Conservation (phyloP, 2,888 invertebrate genomes). For the Drosophila diplacantha region DNA sequence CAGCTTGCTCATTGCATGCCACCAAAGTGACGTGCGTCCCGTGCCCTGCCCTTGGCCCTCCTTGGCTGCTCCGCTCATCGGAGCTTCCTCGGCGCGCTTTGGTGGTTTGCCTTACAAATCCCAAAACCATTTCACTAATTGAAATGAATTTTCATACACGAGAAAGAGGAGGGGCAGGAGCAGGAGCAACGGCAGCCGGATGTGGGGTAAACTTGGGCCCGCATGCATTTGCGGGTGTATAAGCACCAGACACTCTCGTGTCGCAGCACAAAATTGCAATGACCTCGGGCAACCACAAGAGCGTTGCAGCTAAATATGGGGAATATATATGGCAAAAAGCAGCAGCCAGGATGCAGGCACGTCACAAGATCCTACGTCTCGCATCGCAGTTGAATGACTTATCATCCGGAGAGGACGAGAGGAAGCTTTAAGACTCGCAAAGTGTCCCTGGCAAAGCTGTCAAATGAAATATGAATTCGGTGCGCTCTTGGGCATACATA, state of each 20-base stretch:
- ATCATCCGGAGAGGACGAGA: conserved; percentile 18
- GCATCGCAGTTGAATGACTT: conserved; percentile 45
- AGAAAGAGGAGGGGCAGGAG: conserved; percentile 16
- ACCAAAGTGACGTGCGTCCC: conserved; percentile 32
- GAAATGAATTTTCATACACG: conserved; percentile 73
- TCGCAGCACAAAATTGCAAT: conserved; percentile 55
- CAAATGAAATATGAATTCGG: conserved; percentile 33
- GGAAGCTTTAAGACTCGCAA: conserved; percentile 8
- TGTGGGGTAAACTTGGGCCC: conserved; percentile 30
- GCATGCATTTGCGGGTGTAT: conserved; percentile 11
- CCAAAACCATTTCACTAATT: conserved; percentile 74
- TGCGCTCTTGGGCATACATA: conserved; percentile 14
- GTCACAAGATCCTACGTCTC: conserved; percentile 12
- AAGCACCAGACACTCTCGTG: conserved; percentile 57
- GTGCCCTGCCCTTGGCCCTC: conserved; percentile 2
- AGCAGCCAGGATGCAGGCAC: conserved; percentile 14
- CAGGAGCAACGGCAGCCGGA: conserved; percentile 22
- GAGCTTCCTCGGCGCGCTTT: conserved; percentile 28
- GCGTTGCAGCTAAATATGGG: conserved; percentile 40
- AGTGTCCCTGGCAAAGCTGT: conserved; percentile 21
- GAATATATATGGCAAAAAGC: conserved; percentile 17
- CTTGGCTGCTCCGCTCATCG: conserved; percentile 11
- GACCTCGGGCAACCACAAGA: conserved; percentile 59
- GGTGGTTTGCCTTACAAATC: conserved; percentile 64
- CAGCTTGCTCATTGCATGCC: conserved; percentile 36